Conservation (phyloP, 2,113 vertebrate species). For the Corythaixoides concolor region DNA sequence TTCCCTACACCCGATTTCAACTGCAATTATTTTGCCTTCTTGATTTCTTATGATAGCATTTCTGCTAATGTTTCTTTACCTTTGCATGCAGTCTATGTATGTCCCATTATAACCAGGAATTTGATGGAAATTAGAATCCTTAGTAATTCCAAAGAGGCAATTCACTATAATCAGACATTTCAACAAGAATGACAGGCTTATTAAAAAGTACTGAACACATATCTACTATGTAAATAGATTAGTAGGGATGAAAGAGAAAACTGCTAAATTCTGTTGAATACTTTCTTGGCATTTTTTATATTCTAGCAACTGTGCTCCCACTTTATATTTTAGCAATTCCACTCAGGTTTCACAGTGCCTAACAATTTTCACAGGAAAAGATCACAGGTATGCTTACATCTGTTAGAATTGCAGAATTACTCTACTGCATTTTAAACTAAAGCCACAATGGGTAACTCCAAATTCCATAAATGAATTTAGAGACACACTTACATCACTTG, state of each 20-base stretch:
- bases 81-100: neutral
- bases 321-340: neutral
- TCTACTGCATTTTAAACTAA: neutral
- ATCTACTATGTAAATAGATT: neutral
- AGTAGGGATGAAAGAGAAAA: neutral
- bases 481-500: conserved; percentile 80
- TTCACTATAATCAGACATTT: neutral
- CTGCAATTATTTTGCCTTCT: neutral
- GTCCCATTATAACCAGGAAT: neutral
- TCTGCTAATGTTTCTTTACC: neutral
- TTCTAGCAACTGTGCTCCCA: neutral
- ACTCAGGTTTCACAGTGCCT: neutral
- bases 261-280: neutral
- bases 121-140: neutral
- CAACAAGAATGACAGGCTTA: neutral
- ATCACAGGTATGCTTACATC: neutral
- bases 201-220: neutral
- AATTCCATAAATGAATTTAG: neutral
- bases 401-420: neutral
- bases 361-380: neutral
- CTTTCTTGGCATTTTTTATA: neutral
- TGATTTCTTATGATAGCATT: neutral
- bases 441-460: neutral
- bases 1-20: neutral
- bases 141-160: neutral